Evolutionary conservation across 2,888 invertebrate genomes (phyloP), one percentile per base, ranked within the genome.

Genomic region (Arrhopalites spinosus): DNA sequence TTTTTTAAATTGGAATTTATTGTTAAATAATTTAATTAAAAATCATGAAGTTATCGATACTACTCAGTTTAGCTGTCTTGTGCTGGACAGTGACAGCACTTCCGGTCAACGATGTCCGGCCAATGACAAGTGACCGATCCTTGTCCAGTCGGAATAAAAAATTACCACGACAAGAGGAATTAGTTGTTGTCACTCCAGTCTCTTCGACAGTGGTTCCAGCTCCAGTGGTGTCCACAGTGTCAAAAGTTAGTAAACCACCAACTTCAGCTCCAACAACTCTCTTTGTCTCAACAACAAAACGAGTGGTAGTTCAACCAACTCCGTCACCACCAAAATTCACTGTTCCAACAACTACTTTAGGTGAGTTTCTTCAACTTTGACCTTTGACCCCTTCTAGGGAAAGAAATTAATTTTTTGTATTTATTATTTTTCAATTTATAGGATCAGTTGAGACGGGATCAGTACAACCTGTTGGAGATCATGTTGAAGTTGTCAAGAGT

Each of bases 381-480:
- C n/a, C n/a, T n/a, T n/a, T n/a, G n/a, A n/a, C n/a, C n/a, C n/a
- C n/a, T n/a, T n/a, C n/a, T n/a, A n/a, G n/a, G n/a, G n/a, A n/a
- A n/a, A n/a, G n/a, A n/a, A n/a, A n/a, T n/a, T n/a, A n/a, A n/a
- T n/a, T n/a, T n/a, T n/a, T n/a, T n/a, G n/a, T n/a, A n/a, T n/a
- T n/a, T 36, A 11, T 36, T 36, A 11, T 7, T 11, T 36, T 36
- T 53, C 15, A 53, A 8, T 53, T 53, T 53, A 15, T 36, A 64
- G 59, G 30, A n/a, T n/a, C n/a, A 2, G 29, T 30, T 1, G 66
- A 66, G 23, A 23, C 25, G 1, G 73, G 73, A 1, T 73, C 73
- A 7, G 17, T 73, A 1, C n/a, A 66, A 5, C 73, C 73, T 20
- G 56, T 73, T 1, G 73, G 73, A 17, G 73, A 73, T 15, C 30